Conservation (phyloP, 2,113 vertebrate genomes). For the Solea senegalensis region DNA sequence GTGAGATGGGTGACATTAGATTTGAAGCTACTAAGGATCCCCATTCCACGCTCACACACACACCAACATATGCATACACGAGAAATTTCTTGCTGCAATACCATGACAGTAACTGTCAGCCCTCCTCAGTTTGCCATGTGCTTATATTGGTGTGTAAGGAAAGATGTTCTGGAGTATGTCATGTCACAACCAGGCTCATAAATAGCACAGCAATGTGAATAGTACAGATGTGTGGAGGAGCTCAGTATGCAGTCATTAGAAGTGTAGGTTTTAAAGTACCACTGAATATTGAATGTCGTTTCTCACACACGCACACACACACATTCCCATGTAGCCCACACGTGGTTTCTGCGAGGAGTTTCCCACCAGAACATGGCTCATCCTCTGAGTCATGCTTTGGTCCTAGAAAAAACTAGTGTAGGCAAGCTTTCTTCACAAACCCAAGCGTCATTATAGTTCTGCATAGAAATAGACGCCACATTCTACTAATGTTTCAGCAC, state of each 20-base stretch:
- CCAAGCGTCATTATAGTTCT: neutral
- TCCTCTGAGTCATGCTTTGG: conserved; percentile 69
- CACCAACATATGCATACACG: neutral
- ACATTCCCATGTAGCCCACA: conserved; percentile 48
- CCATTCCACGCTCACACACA: neutral
- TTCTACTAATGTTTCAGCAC: neutral
- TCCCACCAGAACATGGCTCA: conserved; percentile 60
- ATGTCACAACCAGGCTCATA: conserved; percentile 47
- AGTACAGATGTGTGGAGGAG: conserved; percentile 41
- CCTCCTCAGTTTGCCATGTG: neutral
- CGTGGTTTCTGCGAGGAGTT: conserved; percentile 48
- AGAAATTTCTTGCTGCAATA: conserved; percentile 60
- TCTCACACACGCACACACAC: conserved; percentile 4
- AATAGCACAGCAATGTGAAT: conserved; percentile 43
- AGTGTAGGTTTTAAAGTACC: conserved; percentile 37
- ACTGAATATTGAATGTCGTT: neutral
- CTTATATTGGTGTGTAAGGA: conserved; percentile 27
- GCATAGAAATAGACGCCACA: neutral
- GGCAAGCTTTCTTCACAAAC: conserved; percentile 12
- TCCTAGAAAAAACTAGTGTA: conserved; percentile 36
- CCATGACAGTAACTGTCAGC: conserved; percentile 38
- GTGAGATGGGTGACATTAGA: conserved; percentile 3
- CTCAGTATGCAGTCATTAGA: neutral
- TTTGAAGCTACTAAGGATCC: conserved; percentile 14
- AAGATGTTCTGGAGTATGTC: conserved; percentile 38